Conservation (phyloP, 1,140 invertebrate species). For the Hestina assimilis region DNA sequence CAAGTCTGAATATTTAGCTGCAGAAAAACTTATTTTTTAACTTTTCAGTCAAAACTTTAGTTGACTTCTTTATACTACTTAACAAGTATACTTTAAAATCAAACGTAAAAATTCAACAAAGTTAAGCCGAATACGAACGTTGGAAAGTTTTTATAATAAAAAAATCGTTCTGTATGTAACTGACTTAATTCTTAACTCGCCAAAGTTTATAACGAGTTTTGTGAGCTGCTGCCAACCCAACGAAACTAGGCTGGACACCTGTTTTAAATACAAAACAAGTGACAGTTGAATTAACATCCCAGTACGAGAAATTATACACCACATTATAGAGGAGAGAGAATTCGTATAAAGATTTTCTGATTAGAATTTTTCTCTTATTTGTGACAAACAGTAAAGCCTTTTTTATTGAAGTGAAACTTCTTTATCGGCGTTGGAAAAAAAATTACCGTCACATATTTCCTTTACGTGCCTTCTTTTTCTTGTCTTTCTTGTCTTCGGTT, state of each 20-base stretch:
- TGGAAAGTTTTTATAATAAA: constrained; percentile 32
- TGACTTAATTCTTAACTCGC: constrained; percentile 25
- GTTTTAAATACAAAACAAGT: constrained; percentile 16
- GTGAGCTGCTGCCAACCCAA: constrained; percentile 22
- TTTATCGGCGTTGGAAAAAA: too few relatives aligned
- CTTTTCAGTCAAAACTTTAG: not conserved
- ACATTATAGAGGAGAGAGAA: too few relatives aligned
- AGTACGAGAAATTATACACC: too few relatives aligned
- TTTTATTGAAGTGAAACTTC: too few relatives aligned
- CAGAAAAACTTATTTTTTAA: not conserved
- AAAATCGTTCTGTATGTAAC: constrained; percentile 32
- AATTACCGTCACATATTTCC: too few relatives aligned
- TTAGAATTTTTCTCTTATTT: too few relatives aligned
- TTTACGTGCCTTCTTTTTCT: too few relatives aligned
- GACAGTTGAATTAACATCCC: too few relatives aligned
- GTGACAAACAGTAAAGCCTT: too few relatives aligned
- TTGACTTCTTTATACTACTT: not conserved
- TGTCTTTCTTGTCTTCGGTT: too few relatives aligned
- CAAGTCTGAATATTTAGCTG: not conserved
- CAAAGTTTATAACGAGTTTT: constrained; percentile 39
- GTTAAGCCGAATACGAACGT: constrained; percentile 8
- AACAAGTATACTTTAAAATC: constrained; percentile 7
- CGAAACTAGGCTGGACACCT: constrained; percentile 17
- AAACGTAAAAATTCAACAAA: constrained; percentile 15
- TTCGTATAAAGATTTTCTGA: too few relatives aligned